Percentiles rank a stretch among this genome's conserved stretches.
Conservation (phyloP, 2,888 invertebrate genomes). For the Acleris holmiana region DNA sequence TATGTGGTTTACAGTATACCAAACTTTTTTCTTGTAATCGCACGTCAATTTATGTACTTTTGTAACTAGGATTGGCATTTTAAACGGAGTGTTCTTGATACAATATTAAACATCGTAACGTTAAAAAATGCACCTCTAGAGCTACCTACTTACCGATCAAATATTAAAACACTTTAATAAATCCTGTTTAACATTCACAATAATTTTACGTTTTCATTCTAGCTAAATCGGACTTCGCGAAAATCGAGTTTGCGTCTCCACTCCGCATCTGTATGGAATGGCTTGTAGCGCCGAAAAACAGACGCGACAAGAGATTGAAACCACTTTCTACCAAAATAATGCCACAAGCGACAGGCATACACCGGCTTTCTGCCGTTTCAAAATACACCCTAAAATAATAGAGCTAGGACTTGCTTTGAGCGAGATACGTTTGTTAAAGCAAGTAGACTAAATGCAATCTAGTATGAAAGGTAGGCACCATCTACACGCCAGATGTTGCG, state of each 20-base stretch:
- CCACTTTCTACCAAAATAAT: slow-evolving; percentile 54
- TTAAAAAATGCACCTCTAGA: not conserved
- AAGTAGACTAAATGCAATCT: slow-evolving; percentile 76
- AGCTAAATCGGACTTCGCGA: slow-evolving; percentile 57
- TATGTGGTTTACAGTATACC: too few species aligned
- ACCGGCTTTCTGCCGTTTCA: slow-evolving; percentile 41
- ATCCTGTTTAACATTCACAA: slow-evolving; percentile 38
- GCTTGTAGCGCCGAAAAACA: slow-evolving; percentile 68
- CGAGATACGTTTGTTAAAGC: slow-evolving; percentile 45
- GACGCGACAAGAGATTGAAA: slow-evolving; percentile 80
- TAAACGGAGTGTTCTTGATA: too few species aligned
- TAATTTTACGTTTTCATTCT: slow-evolving; percentile 65
- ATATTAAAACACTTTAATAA: slow-evolving; percentile 25
- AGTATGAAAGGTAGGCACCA: slow-evolving; percentile 64
- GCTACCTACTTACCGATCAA: slow-evolving; percentile 14
- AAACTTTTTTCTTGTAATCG: too few species aligned
- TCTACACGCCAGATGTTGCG: slow-evolving; percentile 78
- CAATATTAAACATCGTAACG: too few species aligned
- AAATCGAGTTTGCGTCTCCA: slow-evolving; percentile 71
- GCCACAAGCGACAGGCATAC: slow-evolving; percentile 57
- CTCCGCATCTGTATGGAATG: slow-evolving; percentile 73
- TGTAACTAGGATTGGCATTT: too few species aligned
- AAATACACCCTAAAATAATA: slow-evolving; percentile 45
- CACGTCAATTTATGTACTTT: too few species aligned
- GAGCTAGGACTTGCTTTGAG: slow-evolving; percentile 45